Evolutionary conservation across 2,113 vertebrate genomes (phyloP), one percentile per base, ranked within the genome.

Genomic region (Osmerus eperlanus): DNA sequence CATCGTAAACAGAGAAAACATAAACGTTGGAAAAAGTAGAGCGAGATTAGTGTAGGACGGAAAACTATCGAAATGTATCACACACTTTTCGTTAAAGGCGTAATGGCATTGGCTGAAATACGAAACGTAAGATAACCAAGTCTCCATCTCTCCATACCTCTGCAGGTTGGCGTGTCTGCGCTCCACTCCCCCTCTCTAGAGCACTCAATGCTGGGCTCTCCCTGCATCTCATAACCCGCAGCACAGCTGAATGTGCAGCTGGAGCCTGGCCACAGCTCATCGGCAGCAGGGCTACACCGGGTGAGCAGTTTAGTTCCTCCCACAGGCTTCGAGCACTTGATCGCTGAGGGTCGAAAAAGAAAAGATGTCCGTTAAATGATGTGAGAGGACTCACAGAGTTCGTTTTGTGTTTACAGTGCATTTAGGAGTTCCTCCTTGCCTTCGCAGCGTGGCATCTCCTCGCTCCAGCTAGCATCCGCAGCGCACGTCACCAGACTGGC

Each of bases 391-490:
- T 53, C 47, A 28, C 19, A 25, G 25, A 15, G 7, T 64, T 13
- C 28, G 3, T 53, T 51, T 8, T n/a, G 54, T 12, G 25, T 47
- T 67, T 4, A 70, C 4, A 2, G 1, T 11, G 15, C 1, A 6
- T 60, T 15, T 18, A 18, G 1, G 2, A 7, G 5, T 16, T 7
- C 2, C 13, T 4, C 16, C 81, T 3, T 78, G 95, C 94, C 93
- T 91, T 91, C 83, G 84, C 94, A 96, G 15, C 13, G 70, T 2
- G 94, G 93, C 13, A 75, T 55, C 8, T 25, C 72, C 7, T 83
- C 84, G 25, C 81, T 93, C 94, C 93, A 94, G 67, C 85, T 74
- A 1, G 90, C 91, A 0, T 73, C 78, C 58, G 90, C 86, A 0
- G 85, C 83, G 77, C 94, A 95, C 2, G 0, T 72, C 15, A 92